phyloP scores from a whole-genome alignment of 2,888 invertebrate species.

The Tipula confusa region DNA sequence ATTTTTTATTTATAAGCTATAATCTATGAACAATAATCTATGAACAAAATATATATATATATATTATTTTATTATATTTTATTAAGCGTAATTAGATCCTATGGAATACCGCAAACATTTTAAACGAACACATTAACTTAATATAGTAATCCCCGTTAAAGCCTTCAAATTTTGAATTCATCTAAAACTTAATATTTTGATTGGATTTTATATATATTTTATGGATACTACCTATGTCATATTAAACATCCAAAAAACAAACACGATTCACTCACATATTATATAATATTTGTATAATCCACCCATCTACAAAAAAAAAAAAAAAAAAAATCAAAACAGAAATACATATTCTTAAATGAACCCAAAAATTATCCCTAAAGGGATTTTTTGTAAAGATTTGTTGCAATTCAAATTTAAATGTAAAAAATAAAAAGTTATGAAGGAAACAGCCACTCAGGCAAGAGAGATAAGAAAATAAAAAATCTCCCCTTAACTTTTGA shows the following conservation, averaged over 20 bases:
- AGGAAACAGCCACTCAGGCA: neutral
- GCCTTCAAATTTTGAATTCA: neutral
- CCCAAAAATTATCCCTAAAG: conserved; percentile 3
- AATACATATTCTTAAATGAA: conserved; percentile 1
- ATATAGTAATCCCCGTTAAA: neutral
- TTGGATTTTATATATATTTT: neutral
- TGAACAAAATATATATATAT: too few relatives aligned
- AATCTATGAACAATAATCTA: too few relatives aligned
- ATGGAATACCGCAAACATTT: neutral
- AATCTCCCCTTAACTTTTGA: neutral
- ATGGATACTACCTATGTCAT: neutral
- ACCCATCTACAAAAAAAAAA: neutral
- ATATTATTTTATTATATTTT: too few relatives aligned
- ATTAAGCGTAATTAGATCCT: too few relatives aligned
- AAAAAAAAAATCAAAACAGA: conserved; percentile 7
- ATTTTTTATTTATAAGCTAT: too few relatives aligned
- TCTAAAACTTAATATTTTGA: neutral
- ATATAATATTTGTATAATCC: neutral
- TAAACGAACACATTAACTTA: neutral
- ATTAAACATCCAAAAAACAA: neutral
- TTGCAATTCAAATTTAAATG: neutral
- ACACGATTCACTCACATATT: neutral
- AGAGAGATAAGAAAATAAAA: neutral
- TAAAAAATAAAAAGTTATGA: neutral
- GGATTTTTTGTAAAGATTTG: neutral